These are phyloP conservation scores for Percopsis omiscomaycus DNA, from an alignment of 2,797 vertebrate species.

Conservation along the genomic window DNA sequence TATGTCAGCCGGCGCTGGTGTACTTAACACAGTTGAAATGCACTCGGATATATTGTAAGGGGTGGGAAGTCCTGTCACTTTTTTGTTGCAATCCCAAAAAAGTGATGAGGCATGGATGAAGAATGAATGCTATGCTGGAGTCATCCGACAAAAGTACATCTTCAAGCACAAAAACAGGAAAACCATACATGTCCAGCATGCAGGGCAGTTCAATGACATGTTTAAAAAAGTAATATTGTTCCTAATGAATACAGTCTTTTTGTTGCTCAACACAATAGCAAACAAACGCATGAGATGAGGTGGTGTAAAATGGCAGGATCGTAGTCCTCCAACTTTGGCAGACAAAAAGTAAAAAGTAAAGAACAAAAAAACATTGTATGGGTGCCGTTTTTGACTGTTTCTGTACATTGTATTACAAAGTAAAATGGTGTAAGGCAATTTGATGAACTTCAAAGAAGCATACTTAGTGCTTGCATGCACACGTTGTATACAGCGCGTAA, in stretches of 20 bases:
- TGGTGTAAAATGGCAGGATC: constrained; percentile 87
- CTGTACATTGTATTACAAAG: constrained; percentile 74
- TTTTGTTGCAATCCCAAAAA: constrained; percentile 94
- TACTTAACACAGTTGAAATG: constrained; percentile 85
- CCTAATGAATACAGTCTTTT: constrained; percentile 83
- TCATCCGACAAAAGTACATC: constrained; percentile 86
- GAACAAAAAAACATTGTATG: constrained; percentile 62
- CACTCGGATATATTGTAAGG: constrained; percentile 60
- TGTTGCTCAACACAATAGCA: constrained; percentile 90
- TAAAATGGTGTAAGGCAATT: constrained; percentile 69
- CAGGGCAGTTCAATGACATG: constrained; percentile 92
- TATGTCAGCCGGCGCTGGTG: constrained; percentile 82
- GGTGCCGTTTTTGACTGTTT: constrained; percentile 84
- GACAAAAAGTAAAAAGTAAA: constrained; percentile 54
- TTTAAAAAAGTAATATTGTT: constrained; percentile 80
- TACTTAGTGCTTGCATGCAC: constrained; percentile 80
- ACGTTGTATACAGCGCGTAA: constrained; percentile 79
- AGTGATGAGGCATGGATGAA: constrained; percentile 90
- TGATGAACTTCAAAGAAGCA: constrained; percentile 79
- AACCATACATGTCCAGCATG: constrained; percentile 99
- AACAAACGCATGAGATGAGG: constrained; percentile 94
- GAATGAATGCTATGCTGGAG: constrained; percentile 96
- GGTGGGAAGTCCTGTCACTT: constrained; percentile 85
- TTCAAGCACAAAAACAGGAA: constrained; percentile 88
- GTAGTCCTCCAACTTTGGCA: constrained; percentile 86